phyloP scores from a whole-genome alignment of 2,797 vertebrate species.

The Anas bahamensis region DNA sequence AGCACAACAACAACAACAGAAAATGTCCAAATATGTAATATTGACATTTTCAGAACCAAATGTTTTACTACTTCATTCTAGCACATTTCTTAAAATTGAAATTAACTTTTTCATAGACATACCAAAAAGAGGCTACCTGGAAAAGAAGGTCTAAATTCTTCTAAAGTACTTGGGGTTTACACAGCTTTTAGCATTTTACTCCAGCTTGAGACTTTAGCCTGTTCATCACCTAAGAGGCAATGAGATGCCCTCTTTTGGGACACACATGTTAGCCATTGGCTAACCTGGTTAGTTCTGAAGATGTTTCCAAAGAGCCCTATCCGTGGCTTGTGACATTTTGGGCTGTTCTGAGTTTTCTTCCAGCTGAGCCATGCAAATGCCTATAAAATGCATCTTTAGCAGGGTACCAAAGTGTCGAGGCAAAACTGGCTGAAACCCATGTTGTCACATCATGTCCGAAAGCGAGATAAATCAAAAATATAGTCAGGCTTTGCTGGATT shows the following conservation, averaged over 20 bases:
- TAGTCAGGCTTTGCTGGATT: background rate
- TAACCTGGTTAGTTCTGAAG: background rate
- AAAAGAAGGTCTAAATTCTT: background rate
- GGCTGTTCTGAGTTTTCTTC: background rate
- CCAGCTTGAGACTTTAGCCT: background rate
- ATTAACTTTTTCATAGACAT: slow-evolving; percentile 23
- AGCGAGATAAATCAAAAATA: background rate
- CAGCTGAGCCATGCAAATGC: background rate
- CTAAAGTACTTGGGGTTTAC: background rate
- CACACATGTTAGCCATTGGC: background rate
- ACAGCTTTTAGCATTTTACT: background rate
- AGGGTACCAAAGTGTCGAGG: background rate
- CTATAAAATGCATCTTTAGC: slow-evolving; percentile 14
- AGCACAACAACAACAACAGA: background rate
- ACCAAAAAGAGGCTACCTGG: background rate
- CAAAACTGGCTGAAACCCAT: background rate
- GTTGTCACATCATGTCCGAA: background rate
- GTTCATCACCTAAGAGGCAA: background rate
- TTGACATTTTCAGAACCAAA: slow-evolving; percentile 65
- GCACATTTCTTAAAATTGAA: slow-evolving; percentile 30
- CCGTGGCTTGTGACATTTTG: background rate
- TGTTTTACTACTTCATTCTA: slow-evolving; percentile 53
- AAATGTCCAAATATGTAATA: slow-evolving; percentile 64
- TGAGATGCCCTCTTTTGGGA: background rate
- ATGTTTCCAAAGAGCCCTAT: background rate